Conservation (phyloP, 2,113 vertebrate genomes). For the Dryoscopus gambensis region DNA sequence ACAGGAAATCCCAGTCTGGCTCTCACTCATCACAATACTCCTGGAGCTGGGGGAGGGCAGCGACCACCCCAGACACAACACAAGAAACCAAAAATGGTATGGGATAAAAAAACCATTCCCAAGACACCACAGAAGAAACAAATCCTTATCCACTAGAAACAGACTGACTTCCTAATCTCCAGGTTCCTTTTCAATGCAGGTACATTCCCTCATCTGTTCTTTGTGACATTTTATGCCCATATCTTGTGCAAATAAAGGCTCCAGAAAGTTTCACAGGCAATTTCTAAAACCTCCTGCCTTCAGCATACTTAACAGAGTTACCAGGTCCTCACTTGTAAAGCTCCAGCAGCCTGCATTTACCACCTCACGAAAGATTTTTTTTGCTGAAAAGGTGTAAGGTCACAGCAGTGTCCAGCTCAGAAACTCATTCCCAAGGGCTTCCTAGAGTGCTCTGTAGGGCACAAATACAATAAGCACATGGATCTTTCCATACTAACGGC, state of each 20-base stretch:
- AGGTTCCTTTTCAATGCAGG: neutral
- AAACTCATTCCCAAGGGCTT: neutral
- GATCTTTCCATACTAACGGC: neutral
- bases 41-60: too few species aligned
- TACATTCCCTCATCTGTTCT: neutral
- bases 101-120: neutral
- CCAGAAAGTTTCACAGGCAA: neutral
- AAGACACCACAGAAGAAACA: neutral
- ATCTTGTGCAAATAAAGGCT: neutral
- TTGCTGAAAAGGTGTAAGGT: neutral
- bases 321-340: neutral
- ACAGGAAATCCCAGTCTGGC: neutral
- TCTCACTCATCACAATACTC: neutral
- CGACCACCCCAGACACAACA: neutral
- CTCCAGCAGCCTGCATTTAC: neutral
- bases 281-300: neutral
- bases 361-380: neutral
- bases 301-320: fast-evolving
- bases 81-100: neutral
- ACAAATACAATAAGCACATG: neutral
- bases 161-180: neutral
- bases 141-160: neutral
- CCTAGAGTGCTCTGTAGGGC: neutral
- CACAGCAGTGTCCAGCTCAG: neutral
- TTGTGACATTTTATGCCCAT: neutral